Percentiles rank a stretch among this genome's conserved stretches.
Conservation (phyloP, 1,140 invertebrate genomes). For the Pseudachorutes palmiensis region DNA sequence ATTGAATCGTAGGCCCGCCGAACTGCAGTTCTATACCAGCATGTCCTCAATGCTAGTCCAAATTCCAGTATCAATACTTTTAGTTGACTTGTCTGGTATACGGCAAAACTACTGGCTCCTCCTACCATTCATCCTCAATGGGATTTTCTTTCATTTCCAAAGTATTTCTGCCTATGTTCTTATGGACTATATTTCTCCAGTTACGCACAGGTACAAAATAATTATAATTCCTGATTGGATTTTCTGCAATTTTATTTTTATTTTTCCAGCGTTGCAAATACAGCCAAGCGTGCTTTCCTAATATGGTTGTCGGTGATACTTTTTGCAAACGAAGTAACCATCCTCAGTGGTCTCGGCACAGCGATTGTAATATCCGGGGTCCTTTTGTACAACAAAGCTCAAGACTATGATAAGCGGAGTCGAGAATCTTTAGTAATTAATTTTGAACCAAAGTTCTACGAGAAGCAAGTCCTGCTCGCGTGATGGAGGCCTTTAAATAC, state of each 20-base stretch:
- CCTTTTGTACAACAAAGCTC: constrained; percentile 64
- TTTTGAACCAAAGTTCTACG: constrained; percentile 36
- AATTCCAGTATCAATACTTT: constrained; percentile 61
- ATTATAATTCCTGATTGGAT: constrained; percentile 7
- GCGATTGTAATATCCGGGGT: constrained; percentile 56
- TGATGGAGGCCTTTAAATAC: constrained; percentile 20
- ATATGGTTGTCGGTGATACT: constrained; percentile 74
- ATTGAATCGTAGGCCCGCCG: constrained; percentile 57
- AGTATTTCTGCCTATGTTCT: constrained; percentile 77
- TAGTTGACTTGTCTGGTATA: constrained; percentile 55
- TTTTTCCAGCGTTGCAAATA: constrained; percentile 72
- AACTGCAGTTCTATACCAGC: constrained; percentile 77
- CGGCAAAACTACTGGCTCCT: constrained; percentile 49
- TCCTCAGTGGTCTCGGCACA: constrained; percentile 43
- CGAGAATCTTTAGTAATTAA: constrained; percentile 19
- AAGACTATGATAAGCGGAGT: constrained; percentile 30
- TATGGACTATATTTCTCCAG: constrained; percentile 77
- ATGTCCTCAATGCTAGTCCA: constrained; percentile 68
- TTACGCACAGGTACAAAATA: constrained; percentile 66
- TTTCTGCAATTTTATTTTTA: constrained; percentile 19
- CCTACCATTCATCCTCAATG: constrained; percentile 61
- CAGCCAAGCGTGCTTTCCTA: constrained; percentile 70
- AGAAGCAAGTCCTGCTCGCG: constrained; percentile 26
- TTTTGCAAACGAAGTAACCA: constrained; percentile 70
- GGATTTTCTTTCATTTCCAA: constrained; percentile 78